Conservation (phyloP, 2,888 invertebrate species). For the Coelopa pilipes region DNA sequence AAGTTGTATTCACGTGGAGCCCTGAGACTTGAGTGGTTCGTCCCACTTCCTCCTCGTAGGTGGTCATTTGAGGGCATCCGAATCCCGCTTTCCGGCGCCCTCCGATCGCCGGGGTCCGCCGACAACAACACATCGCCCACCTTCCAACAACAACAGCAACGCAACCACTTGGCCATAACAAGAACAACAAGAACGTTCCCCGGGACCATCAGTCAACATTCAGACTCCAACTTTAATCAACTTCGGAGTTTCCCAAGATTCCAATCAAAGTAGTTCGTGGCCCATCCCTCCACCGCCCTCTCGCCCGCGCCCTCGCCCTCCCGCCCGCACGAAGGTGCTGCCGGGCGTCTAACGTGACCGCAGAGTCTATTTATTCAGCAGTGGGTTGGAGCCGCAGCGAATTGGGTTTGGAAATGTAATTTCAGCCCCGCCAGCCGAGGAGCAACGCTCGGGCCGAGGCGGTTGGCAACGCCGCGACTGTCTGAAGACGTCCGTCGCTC, state of each 20-base stretch:
- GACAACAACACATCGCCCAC: neutral
- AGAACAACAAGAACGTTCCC: slow-evolving; percentile 15
- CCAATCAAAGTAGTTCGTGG: slow-evolving; percentile 25
- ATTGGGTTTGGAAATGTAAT: slow-evolving; percentile 33
- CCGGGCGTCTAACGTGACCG: slow-evolving; percentile 32
- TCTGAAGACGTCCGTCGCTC: neutral
- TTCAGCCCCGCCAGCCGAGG: neutral
- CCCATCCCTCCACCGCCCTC: too few relatives aligned
- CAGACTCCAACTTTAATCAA: slow-evolving; percentile 28
- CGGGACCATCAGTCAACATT: too few relatives aligned
- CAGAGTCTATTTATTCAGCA: slow-evolving; percentile 36
- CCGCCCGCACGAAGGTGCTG: slow-evolving; percentile 14
- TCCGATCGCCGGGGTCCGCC: too few relatives aligned
- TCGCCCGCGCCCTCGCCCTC: too few relatives aligned
- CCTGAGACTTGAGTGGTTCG: too few relatives aligned
- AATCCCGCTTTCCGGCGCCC: too few relatives aligned
- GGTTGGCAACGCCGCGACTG: neutral
- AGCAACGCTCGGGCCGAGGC: neutral
- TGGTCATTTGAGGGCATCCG: too few relatives aligned
- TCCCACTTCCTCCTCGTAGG: too few relatives aligned
- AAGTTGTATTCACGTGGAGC: too few relatives aligned
- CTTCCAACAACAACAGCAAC: neutral
- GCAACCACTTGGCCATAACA: neutral
- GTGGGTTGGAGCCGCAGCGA: slow-evolving; percentile 26
- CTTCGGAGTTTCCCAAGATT: slow-evolving; percentile 28